These are phyloP conservation scores for Cistogaster globosa DNA, from an alignment of 2,888 invertebrate genomes.

Conservation along the genomic window DNA sequence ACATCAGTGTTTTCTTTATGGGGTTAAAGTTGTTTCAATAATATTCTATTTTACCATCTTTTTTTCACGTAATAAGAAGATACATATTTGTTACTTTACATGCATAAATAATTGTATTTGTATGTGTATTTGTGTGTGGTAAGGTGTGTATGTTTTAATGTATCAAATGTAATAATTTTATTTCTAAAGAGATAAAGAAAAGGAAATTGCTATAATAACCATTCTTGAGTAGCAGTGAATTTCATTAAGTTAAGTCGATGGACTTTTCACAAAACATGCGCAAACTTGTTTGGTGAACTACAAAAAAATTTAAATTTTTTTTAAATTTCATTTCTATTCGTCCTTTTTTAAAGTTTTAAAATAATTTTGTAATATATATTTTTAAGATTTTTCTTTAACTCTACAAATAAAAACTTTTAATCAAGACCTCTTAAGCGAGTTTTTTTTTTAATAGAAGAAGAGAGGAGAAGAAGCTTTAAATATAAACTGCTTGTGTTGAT, in stretches of 20 bases:
- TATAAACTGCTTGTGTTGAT: no score
- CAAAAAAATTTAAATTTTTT: no score
- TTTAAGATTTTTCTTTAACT: no score
- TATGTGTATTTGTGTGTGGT: neutral
- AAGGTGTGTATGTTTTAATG: constrained; percentile 8
- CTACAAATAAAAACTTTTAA: no score
- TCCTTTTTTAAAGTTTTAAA: no score
- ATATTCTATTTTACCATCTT: constrained; percentile 52
- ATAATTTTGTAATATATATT: no score
- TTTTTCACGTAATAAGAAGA: constrained; percentile 27
- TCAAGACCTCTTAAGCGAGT: no score
- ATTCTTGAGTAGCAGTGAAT: neutral
- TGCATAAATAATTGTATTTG: neutral
- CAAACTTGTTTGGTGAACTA: no score
- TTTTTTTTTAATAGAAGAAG: no score
- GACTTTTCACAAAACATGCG: no score
- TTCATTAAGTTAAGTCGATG: neutral
- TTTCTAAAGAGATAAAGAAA: neutral
- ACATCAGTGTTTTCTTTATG: constrained; percentile 61
- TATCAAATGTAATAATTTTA: constrained; percentile 32
- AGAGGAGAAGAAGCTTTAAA: no score
- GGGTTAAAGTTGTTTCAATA: constrained; percentile 59
- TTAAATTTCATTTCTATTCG: no score
- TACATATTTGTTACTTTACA: constrained; percentile 10
- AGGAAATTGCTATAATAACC: constrained; percentile 2